Evolutionary conservation across 2,113 vertebrate genomes (phyloP).

Genomic region (Coturnix japonica): DNA sequence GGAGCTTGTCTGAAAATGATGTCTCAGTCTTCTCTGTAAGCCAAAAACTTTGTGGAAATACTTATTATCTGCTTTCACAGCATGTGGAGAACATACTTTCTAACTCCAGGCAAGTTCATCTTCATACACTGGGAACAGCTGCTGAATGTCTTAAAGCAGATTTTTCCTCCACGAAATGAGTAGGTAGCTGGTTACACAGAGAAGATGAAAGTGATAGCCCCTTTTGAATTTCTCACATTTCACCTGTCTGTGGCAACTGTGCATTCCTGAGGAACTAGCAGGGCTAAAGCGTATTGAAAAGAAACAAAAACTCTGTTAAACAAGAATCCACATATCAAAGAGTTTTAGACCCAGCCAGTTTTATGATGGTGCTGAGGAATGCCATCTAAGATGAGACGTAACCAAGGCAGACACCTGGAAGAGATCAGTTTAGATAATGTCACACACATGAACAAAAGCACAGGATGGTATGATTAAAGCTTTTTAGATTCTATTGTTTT

Average conservation of each 20-base stretch:
- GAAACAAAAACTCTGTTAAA: not conserved
- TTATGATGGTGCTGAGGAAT: not conserved
- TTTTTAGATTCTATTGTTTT: not conserved
- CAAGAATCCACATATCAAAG: not conserved
- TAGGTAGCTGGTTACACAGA: not conserved
- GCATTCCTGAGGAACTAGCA: conserved; percentile 1
- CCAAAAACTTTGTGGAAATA: not conserved
- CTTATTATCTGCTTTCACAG: not conserved
- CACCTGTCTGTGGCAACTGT: not conserved
- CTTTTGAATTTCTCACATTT: not conserved
- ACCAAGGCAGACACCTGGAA: not conserved
- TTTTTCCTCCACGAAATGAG: not conserved
- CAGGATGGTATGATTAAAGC: not conserved
- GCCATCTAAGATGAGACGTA: not conserved
- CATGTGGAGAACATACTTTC: not conserved
- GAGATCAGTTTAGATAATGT: not conserved
- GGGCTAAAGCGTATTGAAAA: not conserved
- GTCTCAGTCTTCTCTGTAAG: not conserved
- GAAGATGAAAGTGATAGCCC: not conserved
- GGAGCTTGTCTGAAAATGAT: not conserved
- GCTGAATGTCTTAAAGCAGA: not conserved
- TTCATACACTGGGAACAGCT: conserved; percentile 1
- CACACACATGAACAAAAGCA: not conserved
- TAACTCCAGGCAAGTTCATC: conserved; percentile 8
- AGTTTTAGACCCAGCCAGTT: not conserved